These are phyloP conservation scores for Pogonomyrmex barbatus DNA, from an alignment of 1,140 invertebrate genomes.

Conservation along the genomic window DNA sequence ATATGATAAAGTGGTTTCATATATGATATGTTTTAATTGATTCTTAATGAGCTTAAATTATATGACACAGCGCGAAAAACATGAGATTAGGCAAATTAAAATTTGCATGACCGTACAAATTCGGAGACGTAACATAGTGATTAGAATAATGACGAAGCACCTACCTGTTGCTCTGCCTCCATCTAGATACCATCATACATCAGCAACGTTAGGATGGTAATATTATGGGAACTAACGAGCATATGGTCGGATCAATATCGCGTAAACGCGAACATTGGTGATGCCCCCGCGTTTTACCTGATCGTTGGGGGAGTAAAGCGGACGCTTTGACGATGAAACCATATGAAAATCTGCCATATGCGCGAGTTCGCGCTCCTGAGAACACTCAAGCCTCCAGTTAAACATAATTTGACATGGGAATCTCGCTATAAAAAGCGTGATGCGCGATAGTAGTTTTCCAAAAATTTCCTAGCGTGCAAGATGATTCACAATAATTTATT, in stretches of 20 bases:
- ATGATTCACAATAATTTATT: background rate
- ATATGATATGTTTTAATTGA: background rate
- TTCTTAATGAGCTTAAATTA: background rate
- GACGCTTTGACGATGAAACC: constrained; percentile 60
- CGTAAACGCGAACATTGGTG: constrained; percentile 63
- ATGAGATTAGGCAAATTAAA: constrained; percentile 32
- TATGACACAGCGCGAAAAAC: background rate
- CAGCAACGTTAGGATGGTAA: constrained; percentile 38
- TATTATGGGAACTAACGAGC: constrained; percentile 77
- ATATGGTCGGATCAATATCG: constrained; percentile 76
- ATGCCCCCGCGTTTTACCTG: constrained; percentile 68
- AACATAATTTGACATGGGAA: constrained; percentile 81
- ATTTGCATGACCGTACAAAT: constrained; percentile 59
- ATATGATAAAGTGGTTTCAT: background rate
- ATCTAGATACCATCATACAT: constrained; percentile 32
- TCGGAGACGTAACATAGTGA: constrained; percentile 47
- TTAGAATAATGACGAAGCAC: constrained; percentile 66
- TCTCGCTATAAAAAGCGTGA: constrained; percentile 14
- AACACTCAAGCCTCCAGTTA: constrained; percentile 69
- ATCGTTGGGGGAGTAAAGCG: constrained; percentile 66
- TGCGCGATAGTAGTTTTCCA: background rate
- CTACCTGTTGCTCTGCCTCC: constrained; percentile 70
- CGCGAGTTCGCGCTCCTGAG: constrained; percentile 75
- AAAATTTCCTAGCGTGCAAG: constrained; percentile 1
- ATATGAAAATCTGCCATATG: constrained; percentile 75